phyloP scores from a whole-genome alignment of 2,113 vertebrate genomes.

The Prolemur simus region DNA sequence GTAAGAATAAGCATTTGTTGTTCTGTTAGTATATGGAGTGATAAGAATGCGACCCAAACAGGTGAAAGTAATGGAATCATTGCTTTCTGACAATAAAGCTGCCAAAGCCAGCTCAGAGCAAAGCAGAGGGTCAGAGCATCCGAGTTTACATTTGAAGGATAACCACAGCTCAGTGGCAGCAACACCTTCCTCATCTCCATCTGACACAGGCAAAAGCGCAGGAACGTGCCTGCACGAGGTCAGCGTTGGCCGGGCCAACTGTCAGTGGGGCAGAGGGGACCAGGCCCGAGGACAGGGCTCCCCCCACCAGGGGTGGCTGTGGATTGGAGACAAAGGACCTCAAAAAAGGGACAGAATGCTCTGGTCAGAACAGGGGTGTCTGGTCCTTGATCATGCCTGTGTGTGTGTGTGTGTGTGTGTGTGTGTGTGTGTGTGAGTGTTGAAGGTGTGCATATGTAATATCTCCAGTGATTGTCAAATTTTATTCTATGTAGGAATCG shows the following conservation, averaged over 20 bases:
- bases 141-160: rapidly evolving
- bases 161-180: neutral
- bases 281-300: neutral
- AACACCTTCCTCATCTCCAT: too few species aligned
- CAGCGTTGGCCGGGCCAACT: too few species aligned
- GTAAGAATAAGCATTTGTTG: neutral
- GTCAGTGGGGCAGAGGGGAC: neutral
- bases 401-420: rapidly evolving
- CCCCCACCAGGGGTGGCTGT: neutral
- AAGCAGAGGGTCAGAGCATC: rapidly evolving
- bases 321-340: neutral
- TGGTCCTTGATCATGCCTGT: neutral
- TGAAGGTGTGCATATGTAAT: rapidly evolving
- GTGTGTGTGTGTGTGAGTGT: rapidly evolving
- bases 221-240: neutral
- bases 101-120: neutral
- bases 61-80: neutral
- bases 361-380: neutral
- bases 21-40: neutral
- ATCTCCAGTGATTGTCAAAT: too few species aligned
- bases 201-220: neutral
- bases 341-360: neutral
- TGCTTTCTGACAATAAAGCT: neutral
- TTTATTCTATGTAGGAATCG: neutral
- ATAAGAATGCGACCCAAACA: neutral